These are phyloP conservation scores for Anoplopoma fimbria DNA, from an alignment of 2,113 vertebrate species.

Conservation along the genomic window DNA sequence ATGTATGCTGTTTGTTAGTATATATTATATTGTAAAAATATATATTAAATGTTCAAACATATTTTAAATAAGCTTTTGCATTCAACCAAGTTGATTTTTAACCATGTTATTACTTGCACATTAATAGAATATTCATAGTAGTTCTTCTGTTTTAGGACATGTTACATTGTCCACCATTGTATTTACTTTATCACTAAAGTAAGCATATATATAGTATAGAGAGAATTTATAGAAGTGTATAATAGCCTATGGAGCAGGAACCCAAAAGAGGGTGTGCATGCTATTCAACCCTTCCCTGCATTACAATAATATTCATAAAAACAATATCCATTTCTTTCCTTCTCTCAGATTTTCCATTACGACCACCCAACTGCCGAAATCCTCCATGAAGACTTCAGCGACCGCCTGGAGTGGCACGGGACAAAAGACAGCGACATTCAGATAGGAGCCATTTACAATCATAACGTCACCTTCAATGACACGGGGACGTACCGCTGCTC, in stretches of 20 bases:
- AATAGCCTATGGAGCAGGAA: background rate
- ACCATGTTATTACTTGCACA: background rate
- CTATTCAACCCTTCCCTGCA: background rate
- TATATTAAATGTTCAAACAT: background rate
- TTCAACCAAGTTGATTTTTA: background rate
- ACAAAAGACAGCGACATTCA: constrained; percentile 86
- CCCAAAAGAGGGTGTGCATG: background rate
- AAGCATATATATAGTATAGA: background rate
- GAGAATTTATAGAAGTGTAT: background rate
- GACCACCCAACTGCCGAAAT: constrained; percentile 74
- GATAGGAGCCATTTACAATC: constrained; percentile 85
- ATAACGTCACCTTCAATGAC: constrained; percentile 87
- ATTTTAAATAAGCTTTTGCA: background rate
- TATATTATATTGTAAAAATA: background rate
- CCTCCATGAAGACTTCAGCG: constrained; percentile 79
- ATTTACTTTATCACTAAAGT: background rate
- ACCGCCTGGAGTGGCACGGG: constrained; percentile 86
- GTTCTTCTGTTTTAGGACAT: background rate
- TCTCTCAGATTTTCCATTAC: constrained; percentile 87
- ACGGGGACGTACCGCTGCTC: constrained; percentile 87
- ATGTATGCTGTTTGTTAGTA: background rate
- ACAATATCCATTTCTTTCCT: background rate
- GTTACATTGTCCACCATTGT: background rate
- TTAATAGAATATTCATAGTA: background rate
- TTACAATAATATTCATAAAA: background rate